A percentile compares a stretch with the other conserved stretches of the same genome.
These are phyloP conservation scores for Teleiodes luculella DNA, from an alignment of 2,888 invertebrate genomes.

Conservation along the genomic window DNA sequence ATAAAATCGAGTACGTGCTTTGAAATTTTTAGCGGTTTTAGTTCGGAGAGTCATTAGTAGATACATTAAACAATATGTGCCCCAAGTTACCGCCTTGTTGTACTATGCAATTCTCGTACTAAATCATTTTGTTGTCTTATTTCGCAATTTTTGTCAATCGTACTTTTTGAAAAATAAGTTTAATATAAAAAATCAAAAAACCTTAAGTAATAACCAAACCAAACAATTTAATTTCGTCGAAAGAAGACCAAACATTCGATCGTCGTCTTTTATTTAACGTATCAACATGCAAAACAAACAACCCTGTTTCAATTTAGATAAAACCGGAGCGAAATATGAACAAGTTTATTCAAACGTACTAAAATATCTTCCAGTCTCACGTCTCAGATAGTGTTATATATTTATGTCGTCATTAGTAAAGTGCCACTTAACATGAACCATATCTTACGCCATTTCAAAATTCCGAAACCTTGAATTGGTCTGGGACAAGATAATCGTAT, in stretches of 20 bases:
- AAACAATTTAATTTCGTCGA: no score
- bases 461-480: conserved; percentile 1
- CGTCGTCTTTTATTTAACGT: no score
- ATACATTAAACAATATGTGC: not conserved
- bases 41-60: not conserved
- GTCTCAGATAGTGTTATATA: not conserved
- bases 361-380: not conserved
- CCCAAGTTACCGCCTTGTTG: not conserved
- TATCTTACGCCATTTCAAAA: conserved; percentile 25
- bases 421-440: conserved; percentile 1
- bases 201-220: no score
- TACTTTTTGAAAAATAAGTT: no score
- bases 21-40: conserved; percentile 1
- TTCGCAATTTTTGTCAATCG: no score
- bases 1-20: conserved; percentile 10
- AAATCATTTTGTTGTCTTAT: not conserved
- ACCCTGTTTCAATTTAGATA: not conserved
- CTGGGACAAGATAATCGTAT: conserved; percentile 3
- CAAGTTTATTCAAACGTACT: not conserved
- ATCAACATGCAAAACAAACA: no score
- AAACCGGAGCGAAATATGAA: not conserved
- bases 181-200: no score
- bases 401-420: not conserved
- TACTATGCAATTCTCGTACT: not conserved
- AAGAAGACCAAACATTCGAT: no score